Evolutionary conservation across 2,888 invertebrate species (phyloP), one percentile per base, ranked within the genome.

Genomic region (Sesia apiformis): DNA sequence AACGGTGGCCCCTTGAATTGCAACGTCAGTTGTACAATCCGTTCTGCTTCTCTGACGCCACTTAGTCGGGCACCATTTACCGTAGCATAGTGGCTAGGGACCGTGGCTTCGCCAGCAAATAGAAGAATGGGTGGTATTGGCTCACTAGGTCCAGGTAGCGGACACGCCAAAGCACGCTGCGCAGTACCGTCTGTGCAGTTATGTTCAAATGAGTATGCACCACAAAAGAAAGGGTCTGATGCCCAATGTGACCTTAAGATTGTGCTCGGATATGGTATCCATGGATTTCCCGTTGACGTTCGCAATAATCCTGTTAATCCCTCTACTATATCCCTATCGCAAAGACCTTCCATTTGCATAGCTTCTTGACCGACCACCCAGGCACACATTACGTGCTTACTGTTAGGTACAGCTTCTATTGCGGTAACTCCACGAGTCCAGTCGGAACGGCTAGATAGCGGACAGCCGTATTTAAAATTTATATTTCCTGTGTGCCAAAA

Each of bases 101-200:
- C 93, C 0, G 95, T 95, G 0, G 95, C 95, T 76, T 96, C 96
- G 0, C 96, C 96, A 8, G 96, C 96, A 70, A 96, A 96, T 52
- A 96, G 74, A 46, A 96, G 77, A 51, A 93, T 91, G 0, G 95
- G 95, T 0, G 93, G 91, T n/a, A 91, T 79, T 0, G 93, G 90
- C 46, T 83, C 83, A 58, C 90, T 91, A 42, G 92, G 91, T 0
- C 91, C 90, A 7, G 93, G 93, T 43, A 95, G 72, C 0, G 95
- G 94, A 62, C 90, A 90, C 0, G 92, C 92, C 53, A 95, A 68
- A 1, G 92, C 90, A 55, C 76, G 68, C 56, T 85, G 87, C n/a
- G 72, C 71, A 3, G 67, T 55, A 3, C 86, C 87, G 38, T 79
- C 70, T 5, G 73, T 65, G 55, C 64, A 63, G 4, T 82, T 87